Base-by-base conservation (phyloP, 2,888 invertebrate species). In the Allygus modestus region DNA sequence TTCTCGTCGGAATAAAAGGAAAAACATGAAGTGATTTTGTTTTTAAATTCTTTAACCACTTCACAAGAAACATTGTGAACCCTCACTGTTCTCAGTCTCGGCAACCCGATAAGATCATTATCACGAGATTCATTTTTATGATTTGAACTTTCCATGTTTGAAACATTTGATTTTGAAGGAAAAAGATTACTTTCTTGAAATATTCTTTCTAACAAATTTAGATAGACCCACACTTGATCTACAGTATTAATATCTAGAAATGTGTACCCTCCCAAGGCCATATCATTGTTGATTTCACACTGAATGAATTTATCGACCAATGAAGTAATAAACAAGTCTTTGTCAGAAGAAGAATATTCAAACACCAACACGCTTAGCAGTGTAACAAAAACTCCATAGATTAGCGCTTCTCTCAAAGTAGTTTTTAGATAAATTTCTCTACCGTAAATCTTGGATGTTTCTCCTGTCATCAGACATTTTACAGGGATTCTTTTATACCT, bases 361-460 rank as follows among this genome's bases (percentile, higher is more conserved):
- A 7, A 54, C 4, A 54, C 11, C 23, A 54, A 23, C 2, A 54
- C 11, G 15, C 54, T 54, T 23, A 54, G 54, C 1, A 23, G 1
- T 0, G 54, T 23, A 23, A 54, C 2, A 23, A 54, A 54, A 20
- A 54, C 2, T 7, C 20, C 54, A 54, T 23, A 54, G 7, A 23
- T 7, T 1, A 54, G 0, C 1, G 54, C 54, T 54, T 54, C 54
- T 54, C 11, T 54, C 54, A 54, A 23, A n/a, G 15, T 54, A 4
- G 54, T 54, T 54, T 54, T 54, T 1, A 54, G 23, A 54, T 54
- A 54, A 7, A 54, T 20, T 54, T 54, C 54, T 54, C 54, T 54
- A 5, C 54, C 23, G n/a, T 46, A 46, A 46, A 0, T 20, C 23
- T 54, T 54, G 1, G 20, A 23, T 23, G 15, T 54, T 23, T 54